Conservation (phyloP, 2,797 vertebrate genomes). For the Sebastolobus alascanus region DNA sequence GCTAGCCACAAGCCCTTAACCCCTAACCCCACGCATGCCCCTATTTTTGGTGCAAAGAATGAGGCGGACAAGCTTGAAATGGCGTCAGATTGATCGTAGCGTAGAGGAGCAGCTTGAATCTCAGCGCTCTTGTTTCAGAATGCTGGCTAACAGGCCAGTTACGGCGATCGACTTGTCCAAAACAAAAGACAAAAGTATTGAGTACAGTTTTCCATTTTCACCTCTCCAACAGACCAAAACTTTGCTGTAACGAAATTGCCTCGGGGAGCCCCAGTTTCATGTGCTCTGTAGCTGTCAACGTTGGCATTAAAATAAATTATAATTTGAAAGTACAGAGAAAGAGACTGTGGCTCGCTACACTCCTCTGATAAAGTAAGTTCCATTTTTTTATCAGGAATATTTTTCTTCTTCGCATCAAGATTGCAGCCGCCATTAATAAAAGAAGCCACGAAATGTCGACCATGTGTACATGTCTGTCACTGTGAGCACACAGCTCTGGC, state of each 20-base stretch:
- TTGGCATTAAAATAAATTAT: constrained; percentile 17
- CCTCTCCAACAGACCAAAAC: not conserved
- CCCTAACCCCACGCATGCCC: constrained; percentile 78
- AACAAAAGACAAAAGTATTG: not conserved
- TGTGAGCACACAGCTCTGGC: constrained; percentile 63
- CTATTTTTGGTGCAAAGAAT: constrained; percentile 83
- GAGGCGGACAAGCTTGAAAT: constrained; percentile 75
- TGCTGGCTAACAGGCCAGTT: not conserved
- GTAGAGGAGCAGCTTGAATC: constrained; percentile 34
- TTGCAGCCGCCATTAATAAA: constrained; percentile 50
- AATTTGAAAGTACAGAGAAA: constrained; percentile 12
- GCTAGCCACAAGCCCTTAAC: constrained; percentile 82
- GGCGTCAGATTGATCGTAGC: constrained; percentile 65
- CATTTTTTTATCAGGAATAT: not conserved
- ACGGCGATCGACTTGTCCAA: not conserved
- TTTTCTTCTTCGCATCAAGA: constrained; percentile 32
- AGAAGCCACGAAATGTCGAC: constrained; percentile 61
- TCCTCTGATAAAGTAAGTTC: not conserved
- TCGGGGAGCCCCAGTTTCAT: not conserved
- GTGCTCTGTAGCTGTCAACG: constrained; percentile 12
- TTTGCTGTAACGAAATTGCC: not conserved
- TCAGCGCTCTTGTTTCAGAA: constrained; percentile 18
- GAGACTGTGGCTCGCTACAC: not conserved
- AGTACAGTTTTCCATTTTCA: constrained; percentile 31
- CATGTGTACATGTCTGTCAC: constrained; percentile 76